Evolutionary conservation across 2,797 vertebrate species (phyloP).

Genomic region (Pangasius sanitwongsei): DNA sequence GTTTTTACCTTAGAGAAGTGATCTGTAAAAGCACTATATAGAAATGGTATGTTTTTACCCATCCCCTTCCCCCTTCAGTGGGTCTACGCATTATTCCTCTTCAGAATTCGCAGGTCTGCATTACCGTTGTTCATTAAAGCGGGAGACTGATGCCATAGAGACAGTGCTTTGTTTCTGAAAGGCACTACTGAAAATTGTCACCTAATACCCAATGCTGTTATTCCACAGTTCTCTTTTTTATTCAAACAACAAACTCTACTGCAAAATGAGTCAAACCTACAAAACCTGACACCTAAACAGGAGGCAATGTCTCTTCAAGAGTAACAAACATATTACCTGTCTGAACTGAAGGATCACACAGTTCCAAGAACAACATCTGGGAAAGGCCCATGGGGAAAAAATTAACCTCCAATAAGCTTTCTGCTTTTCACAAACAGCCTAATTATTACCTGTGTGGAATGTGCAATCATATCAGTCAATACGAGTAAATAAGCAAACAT

Average conservation of each 20-base stretch:
- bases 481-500: constrained; percentile 60
- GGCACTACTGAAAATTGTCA: neutral
- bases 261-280: constrained; percentile 62
- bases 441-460: constrained; percentile 68
- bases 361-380: constrained; percentile 4
- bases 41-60: neutral
- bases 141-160: neutral
- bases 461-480: constrained; percentile 59
- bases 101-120: neutral
- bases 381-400: constrained; percentile 39
- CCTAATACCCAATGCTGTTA: neutral
- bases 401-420: constrained; percentile 53
- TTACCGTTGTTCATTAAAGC: neutral
- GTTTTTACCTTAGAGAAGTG: neutral
- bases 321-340: constrained; percentile 39
- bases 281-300: constrained; percentile 61
- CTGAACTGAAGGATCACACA: constrained; percentile 9
- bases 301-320: constrained; percentile 59
- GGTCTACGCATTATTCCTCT: neutral
- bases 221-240: neutral
- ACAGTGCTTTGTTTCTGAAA: constrained; percentile 7
- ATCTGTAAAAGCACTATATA: neutral
- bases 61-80: neutral
- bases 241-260: neutral
- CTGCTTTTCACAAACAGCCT: constrained; percentile 43